phyloP scores from a whole-genome alignment of 2,113 vertebrate species.

The Monopterus albus region DNA sequence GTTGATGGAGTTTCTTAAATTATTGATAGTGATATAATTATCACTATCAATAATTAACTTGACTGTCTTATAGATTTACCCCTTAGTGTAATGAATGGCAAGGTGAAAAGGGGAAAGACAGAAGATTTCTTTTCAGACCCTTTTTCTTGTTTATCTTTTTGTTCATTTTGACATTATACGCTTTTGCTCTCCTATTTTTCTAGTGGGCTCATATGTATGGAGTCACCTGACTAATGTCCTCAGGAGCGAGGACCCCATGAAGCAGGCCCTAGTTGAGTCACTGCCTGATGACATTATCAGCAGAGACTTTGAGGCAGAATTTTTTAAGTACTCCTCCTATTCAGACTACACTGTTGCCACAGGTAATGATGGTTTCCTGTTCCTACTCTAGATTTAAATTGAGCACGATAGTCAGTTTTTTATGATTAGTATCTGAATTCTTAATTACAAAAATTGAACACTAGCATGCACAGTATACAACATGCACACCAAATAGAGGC shows the following conservation, averaged over 20 bases:
- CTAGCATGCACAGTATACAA: no score
- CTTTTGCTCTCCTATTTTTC: neutral
- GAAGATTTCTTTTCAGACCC: neutral
- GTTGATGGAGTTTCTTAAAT: neutral
- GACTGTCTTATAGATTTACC: neutral
- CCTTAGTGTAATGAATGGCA: neutral
- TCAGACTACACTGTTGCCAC: constrained; percentile 84
- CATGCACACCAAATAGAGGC: neutral
- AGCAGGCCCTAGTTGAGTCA: constrained; percentile 80
- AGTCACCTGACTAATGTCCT: constrained; percentile 88
- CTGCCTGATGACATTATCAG: constrained; percentile 88
- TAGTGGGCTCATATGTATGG: constrained; percentile 93
- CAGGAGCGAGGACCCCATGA: constrained; percentile 87
- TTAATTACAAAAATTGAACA: neutral
- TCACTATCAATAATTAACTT: no score
- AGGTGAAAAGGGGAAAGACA: neutral
- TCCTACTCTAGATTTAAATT: no score
- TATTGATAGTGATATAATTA: neutral
- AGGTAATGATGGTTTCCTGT: constrained; percentile 70
- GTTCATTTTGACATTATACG: neutral
- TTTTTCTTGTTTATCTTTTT: neutral
- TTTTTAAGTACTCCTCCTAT: constrained; percentile 89
- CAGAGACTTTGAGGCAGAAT: constrained; percentile 85
- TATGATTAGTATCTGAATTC: neutral
- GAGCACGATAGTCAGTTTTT: no score